Evolutionary conservation across 2,888 invertebrate genomes (phyloP).

Genomic region (Plutella xylostella): DNA sequence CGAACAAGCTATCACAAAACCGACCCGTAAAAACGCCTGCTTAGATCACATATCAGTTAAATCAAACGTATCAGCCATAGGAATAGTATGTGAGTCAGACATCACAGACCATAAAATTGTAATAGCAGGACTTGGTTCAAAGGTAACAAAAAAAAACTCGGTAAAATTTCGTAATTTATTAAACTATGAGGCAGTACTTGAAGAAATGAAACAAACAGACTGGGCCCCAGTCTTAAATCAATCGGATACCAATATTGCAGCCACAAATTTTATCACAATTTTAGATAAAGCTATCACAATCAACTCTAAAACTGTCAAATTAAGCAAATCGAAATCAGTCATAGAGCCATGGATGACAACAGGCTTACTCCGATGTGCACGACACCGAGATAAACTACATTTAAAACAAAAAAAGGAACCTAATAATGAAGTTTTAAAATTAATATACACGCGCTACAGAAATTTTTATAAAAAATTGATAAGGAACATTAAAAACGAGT

Average conservation of each 20-base stretch:
- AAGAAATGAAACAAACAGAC: neutral
- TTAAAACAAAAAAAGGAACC: neutral
- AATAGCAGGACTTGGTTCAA: too few relatives aligned
- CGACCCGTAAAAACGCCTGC: constrained; percentile 12
- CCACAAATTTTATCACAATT: neutral
- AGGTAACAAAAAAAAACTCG: too few relatives aligned
- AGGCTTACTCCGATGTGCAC: neutral
- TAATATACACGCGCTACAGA: neutral
- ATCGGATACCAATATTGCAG: neutral
- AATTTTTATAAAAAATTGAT: neutral
- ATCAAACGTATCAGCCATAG: neutral
- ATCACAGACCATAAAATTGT: too few relatives aligned
- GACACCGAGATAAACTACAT: neutral
- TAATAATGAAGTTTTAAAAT: neutral
- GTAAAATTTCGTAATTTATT: neutral
- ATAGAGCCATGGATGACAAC: neutral
- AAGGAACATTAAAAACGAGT: neutral
- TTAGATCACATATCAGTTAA: constrained; percentile 14
- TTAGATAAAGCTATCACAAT: neutral
- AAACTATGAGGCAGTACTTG: neutral
- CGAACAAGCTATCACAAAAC: constrained; percentile 9
- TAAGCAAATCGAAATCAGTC: neutral
- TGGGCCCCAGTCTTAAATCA: neutral
- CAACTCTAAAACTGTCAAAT: neutral
- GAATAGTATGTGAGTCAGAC: too few relatives aligned